These are phyloP conservation scores for Argyrosomus regius DNA, from an alignment of 2,797 vertebrate species.

Conservation along the genomic window DNA sequence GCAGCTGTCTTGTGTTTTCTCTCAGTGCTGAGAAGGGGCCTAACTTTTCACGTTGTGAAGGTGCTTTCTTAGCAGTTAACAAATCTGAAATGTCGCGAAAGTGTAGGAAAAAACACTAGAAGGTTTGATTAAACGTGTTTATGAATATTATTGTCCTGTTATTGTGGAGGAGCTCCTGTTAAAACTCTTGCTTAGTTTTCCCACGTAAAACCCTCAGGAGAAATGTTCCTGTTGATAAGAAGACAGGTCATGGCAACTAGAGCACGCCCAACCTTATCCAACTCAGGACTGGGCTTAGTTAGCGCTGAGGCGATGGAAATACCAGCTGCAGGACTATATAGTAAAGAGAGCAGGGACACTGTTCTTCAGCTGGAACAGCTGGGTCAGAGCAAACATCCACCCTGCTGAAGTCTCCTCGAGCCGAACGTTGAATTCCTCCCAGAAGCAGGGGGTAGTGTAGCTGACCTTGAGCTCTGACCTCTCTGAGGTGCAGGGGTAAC, in stretches of 20 bases:
- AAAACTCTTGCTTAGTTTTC: conserved; percentile 41
- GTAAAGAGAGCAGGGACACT: conserved; percentile 20
- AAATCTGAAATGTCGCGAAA: conserved; percentile 2
- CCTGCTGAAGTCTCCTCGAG: background rate
- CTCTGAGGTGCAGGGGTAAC: conserved; percentile 3
- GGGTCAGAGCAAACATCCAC: conserved; percentile 48
- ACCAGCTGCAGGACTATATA: conserved; percentile 40
- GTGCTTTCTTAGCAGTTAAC: conserved; percentile 15
- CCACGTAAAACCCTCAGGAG: conserved; percentile 43
- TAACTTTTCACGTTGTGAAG: conserved; percentile 51
- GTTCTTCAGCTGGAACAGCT: conserved; percentile 22
- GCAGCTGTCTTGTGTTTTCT: conserved; percentile 77
- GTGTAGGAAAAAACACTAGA: conserved; percentile 39
- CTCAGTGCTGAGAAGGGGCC: conserved; percentile 37
- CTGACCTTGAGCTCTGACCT: conserved; percentile 35
- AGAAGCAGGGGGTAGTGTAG: conserved; percentile 22
- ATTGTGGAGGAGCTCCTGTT: conserved; percentile 23
- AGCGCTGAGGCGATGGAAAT: conserved; percentile 29
- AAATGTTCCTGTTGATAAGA: conserved; percentile 43
- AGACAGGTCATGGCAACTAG: conserved; percentile 38
- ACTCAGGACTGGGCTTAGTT: background rate
- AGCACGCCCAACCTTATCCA: background rate
- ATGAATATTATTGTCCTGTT: conserved; percentile 50
- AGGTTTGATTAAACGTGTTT: conserved; percentile 40
- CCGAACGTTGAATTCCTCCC: conserved; percentile 35